phyloP scores from a whole-genome alignment of 2,113 vertebrate genomes.

The Chaetodon trifascialis region DNA sequence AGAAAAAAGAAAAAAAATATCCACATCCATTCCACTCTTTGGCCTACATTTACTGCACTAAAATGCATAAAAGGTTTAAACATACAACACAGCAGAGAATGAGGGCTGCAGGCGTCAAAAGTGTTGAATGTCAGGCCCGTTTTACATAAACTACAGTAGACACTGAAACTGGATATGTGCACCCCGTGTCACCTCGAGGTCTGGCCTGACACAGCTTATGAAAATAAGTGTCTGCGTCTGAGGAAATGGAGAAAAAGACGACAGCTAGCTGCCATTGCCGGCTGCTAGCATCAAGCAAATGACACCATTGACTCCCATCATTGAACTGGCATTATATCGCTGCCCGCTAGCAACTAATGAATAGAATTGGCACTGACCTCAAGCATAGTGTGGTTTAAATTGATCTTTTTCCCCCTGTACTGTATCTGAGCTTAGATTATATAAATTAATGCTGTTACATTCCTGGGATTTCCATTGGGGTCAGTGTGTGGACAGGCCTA shows the following conservation, averaged over 20 bases:
- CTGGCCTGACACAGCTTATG: not conserved
- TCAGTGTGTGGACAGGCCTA: slow-evolving; percentile 10
- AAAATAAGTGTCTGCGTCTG: slow-evolving; percentile 27
- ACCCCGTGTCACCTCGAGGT: not conserved
- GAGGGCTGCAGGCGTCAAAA: not conserved
- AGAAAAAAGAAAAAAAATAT: not conserved
- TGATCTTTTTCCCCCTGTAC: not conserved
- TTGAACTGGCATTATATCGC: slow-evolving; percentile 35
- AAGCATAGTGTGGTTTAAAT: slow-evolving; percentile 6
- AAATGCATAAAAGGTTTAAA: slow-evolving; percentile 23
- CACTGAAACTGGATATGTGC: slow-evolving; percentile 19
- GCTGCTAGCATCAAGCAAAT: not conserved
- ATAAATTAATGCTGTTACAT: slow-evolving; percentile 19
- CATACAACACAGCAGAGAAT: slow-evolving; percentile 5
- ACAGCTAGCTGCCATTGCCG: not conserved
- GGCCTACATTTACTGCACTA: slow-evolving; percentile 15
- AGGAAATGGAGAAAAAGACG: not conserved
- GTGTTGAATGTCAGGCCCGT: slow-evolving; percentile 25
- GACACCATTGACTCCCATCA: slow-evolving; percentile 7
- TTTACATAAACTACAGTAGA: slow-evolving; percentile 26
- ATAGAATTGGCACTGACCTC: slow-evolving; percentile 3
- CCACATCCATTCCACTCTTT: not conserved
- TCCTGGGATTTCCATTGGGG: slow-evolving; percentile 10
- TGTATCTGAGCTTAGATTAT: slow-evolving; percentile 23
- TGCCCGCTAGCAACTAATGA: slow-evolving; percentile 12